Evolutionary conservation across 2,888 invertebrate genomes (phyloP), one percentile per base, ranked within the genome.

Genomic region (Chymomyza caudatula): DNA sequence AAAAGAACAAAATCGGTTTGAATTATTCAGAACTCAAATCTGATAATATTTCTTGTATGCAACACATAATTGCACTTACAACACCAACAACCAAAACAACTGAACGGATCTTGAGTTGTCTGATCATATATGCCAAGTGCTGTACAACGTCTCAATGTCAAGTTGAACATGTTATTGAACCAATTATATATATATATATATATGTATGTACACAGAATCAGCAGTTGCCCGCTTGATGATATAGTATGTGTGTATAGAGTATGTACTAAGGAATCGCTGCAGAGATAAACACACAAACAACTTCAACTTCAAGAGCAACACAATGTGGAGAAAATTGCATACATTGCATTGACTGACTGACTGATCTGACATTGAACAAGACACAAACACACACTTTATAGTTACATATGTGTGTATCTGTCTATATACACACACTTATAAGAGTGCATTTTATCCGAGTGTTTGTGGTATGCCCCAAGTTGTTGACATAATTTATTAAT

Each of bases 151-250:
- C 82, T 85, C 87, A 86, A 87, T 86, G 85, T 82, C 86, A 86
- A 78, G 77, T 75, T 74, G 61, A 59, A 60, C 76, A 74, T 74
- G 85, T 82, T 80, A 76, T 80, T 86, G 84, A 86, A 86, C 84
- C 77, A 85, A 84, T 80, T 76, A 65, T 69, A 73, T 60, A 61
- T 60, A 67, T 4, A 29, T 29, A 29, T 8, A 6, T 25, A 25
- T 6, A 25, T n/a, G n/a, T 37, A 37, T 37, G 29, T 37, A 11
- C 29, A 37, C 11, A 37, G 29, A 37, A 37, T 37, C 29, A 37
- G 11, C 29, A 37, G 11, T 37, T 37, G 29, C 29, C 11, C 29
- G 29, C 11, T 37, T 37, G 2, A 11, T 37, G 8, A 37, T 37
- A 37, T 37, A 37, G 8, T 11, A 37, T 37, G 29, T 37, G 0